Evolutionary conservation across 1,140 invertebrate genomes (phyloP), one percentile per base, ranked within the genome.

Genomic region (Anoplolepis gracilipes): DNA sequence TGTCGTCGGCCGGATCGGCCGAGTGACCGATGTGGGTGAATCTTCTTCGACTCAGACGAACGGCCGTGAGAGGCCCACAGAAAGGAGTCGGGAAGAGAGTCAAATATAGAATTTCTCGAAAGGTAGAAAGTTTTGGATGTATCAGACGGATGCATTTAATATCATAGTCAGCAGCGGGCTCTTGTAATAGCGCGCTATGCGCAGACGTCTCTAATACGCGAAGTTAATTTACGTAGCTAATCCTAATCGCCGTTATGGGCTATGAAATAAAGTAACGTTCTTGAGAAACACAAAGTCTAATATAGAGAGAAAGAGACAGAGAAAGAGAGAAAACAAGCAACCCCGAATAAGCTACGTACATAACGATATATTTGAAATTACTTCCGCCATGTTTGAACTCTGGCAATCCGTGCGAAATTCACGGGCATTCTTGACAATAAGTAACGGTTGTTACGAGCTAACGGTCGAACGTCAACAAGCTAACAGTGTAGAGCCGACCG

Each of bases 1-100:
- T 93, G 93, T 94, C 93, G 92, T 94, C 92, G 91, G 87, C 84
- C 84, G 90, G 91, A 91, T 92, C 90, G 87, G 86, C 87, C 87
- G 91, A 93, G 89, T 94, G 92, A 93, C 92, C 92, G 93, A 93
- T 93, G 92, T 92, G 91, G 92, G 92, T 93, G 93, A 93, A 92
- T 91, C 87, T 88, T 84, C 90, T 86, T 86, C 72, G 57, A 64
- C 85, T 79, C 69, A 53, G 61, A 42, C 85, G 33, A 70, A 11
- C 65, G 22, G 77, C 49, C 65, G 77, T 81, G 65, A 81, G 65
- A 72, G 57, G 46, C 57, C n/a, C n/a, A n/a, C n/a, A n/a, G n/a
- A 33, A 11, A 46, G 57, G 57, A 25, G 70, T 28, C 53, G 36
- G n/a, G 28, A 46, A 39, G 39, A 62, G 19, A 62, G 28, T 36